Evolutionary conservation across 2,888 invertebrate species (phyloP).

Genomic region (Linnaemya tessellans): DNA sequence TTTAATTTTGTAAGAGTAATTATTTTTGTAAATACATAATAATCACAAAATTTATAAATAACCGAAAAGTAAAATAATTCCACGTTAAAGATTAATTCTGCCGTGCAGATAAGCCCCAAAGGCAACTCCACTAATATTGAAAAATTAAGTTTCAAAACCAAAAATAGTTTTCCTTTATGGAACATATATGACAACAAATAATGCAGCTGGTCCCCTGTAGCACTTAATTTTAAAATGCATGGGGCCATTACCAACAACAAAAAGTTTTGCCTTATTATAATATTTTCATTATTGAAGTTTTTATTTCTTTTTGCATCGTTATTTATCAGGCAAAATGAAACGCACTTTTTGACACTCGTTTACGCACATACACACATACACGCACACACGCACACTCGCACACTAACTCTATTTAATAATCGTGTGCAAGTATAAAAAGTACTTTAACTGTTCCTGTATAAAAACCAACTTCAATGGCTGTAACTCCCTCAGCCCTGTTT

Average conservation of each 20-base stretch:
- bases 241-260: constrained; percentile 38
- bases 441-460: constrained; percentile 49
- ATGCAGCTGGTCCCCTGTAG: constrained; percentile 57
- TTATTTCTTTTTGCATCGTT: constrained; percentile 32
- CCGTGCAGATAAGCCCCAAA: too few species aligned
- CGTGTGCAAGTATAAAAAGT: constrained; percentile 19
- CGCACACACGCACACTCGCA: neutral
- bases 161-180: neutral
- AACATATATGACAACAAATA: neutral
- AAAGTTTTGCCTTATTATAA: constrained; percentile 56
- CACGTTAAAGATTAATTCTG: too few species aligned
- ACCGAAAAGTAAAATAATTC: too few species aligned
- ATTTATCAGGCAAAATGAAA: constrained; percentile 70
- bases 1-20: neutral
- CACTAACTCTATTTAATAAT: constrained; percentile 4
- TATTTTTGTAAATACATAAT: too few species aligned
- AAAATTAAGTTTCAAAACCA: neutral
- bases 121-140: too few species aligned
- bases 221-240: constrained; percentile 45
- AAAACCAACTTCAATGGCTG: neutral
- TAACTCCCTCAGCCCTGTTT: neutral
- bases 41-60: too few species aligned
- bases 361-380: constrained; percentile 9
- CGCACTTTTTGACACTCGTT: constrained; percentile 71
- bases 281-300: constrained; percentile 40